phyloP scores from a whole-genome alignment of 1,140 invertebrate species.

The Daktulosphaira vitifoliae region DNA sequence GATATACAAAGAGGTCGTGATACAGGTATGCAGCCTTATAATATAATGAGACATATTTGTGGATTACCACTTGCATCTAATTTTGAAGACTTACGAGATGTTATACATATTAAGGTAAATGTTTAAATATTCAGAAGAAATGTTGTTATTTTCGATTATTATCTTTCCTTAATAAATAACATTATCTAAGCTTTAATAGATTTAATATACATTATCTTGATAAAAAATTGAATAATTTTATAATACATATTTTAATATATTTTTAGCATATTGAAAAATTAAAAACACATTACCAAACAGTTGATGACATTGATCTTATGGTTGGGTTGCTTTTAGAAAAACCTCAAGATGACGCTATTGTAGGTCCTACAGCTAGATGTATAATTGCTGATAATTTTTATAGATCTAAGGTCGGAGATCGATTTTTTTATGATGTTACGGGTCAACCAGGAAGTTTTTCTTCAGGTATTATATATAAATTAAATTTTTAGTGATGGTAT shows the following conservation, averaged over 20 bases:
- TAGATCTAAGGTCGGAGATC: conserved; percentile 61
- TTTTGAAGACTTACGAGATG: conserved; percentile 43
- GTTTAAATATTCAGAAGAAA: too few relatives aligned
- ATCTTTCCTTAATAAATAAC: too few relatives aligned
- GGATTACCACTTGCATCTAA: conserved; percentile 57
- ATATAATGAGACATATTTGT: conserved; percentile 65
- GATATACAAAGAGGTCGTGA: conserved; percentile 83
- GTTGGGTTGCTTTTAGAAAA: conserved; percentile 68
- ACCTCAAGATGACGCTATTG: conserved; percentile 53
- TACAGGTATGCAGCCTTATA: conserved; percentile 75
- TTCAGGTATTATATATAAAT: background rate
- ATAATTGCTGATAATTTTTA: conserved; percentile 76
- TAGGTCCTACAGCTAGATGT: conserved; percentile 78
- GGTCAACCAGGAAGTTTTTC: conserved; percentile 48
- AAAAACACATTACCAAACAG: conserved; percentile 50
- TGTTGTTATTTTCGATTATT: conserved; percentile 20
- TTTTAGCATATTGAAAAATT: conserved; percentile 47
- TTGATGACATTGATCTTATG: conserved; percentile 72
- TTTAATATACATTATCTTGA: too few relatives aligned
- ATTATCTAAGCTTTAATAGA: too few relatives aligned
- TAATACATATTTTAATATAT: too few relatives aligned
- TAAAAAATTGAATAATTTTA: too few relatives aligned
- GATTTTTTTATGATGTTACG: conserved; percentile 63
- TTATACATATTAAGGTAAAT: conserved; percentile 36
- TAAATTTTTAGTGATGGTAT: too few relatives aligned